phyloP scores from a whole-genome alignment of 1,140 invertebrate species.

The Maniola jurtina region DNA sequence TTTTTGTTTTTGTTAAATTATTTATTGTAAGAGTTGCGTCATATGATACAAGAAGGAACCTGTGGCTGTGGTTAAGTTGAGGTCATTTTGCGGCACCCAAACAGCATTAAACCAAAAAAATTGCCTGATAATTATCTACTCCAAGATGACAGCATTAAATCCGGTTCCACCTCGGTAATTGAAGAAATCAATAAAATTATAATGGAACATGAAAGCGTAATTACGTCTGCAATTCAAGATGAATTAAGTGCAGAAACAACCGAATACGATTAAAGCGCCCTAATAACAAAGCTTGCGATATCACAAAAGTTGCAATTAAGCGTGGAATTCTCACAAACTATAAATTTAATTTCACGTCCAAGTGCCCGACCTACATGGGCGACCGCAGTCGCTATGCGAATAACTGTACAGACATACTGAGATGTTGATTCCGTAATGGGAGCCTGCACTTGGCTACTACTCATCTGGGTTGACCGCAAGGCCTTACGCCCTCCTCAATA shows the following conservation, averaged over 20 bases:
- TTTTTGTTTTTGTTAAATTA: no score
- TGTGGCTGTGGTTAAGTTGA: no score
- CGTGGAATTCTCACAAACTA: constrained; percentile 55
- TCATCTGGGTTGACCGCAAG: constrained; percentile 69
- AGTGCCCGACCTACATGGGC: constrained; percentile 64
- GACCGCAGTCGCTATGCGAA: constrained; percentile 63
- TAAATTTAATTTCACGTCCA: constrained; percentile 67
- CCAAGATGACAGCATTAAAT: not conserved
- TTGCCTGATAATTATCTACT: not conserved
- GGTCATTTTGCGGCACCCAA: no score
- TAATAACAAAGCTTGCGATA: constrained; percentile 36
- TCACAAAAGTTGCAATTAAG: constrained; percentile 45
- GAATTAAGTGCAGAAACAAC: not conserved
- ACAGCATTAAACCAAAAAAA: no score
- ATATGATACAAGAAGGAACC: no score
- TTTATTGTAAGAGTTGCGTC: no score
- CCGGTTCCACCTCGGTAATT: not conserved
- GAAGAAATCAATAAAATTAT: constrained; percentile 15
- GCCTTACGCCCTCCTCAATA: constrained; percentile 42
- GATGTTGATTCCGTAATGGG: constrained; percentile 62
- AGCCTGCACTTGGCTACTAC: constrained; percentile 49
- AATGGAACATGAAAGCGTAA: constrained; percentile 13
- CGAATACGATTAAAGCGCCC: constrained; percentile 13
- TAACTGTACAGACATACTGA: constrained; percentile 62
- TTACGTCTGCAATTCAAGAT: constrained; percentile 9